Evolutionary conservation across 2,113 vertebrate species (phyloP), one percentile per base, ranked within the genome.

Genomic region (Ursus arctos): DNA sequence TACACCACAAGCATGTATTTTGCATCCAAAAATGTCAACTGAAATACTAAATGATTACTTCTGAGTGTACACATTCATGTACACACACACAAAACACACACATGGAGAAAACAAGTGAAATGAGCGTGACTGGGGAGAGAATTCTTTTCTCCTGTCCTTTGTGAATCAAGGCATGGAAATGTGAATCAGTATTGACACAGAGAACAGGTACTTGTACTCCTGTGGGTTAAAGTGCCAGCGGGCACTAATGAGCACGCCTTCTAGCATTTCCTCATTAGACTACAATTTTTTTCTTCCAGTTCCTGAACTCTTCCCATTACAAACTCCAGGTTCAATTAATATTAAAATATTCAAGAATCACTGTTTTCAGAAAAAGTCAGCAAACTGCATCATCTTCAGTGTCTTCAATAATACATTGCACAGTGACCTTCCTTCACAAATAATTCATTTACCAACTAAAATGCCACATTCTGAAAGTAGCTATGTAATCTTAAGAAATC

Each of bases 271-370:
- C 88, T 97, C 95, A 91, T 97, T 98, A 97, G 74, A 80, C 26
- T 84, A 36, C 63, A 53, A 40, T 72, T 88, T 26, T 59, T 74
- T 88, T 80, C 74, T 90, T 59, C 49, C 55, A 61, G 47, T 94
- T 81, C 96, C 92, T 95, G 69, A 95, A 91, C 51, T 65, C 24
- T 63, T 94, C 93, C 59, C 53, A 88, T 89, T 85, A 84, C 15
- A 93, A 87, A 92, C 5, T 94, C 81, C n/a, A 95, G n/a, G 33
- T 91, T 92, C 49, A 94, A 92, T 96, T 97, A 97, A 90, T 97
- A 94, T 95, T 97, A 97, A 97, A 96, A 96, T 97, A 98, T 97
- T 79, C 88, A 97, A 24, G 84, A 93, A 96, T 91, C 72, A 57
- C 69, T 81, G 43, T 97, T 95, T 90, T 77, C 80, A 72, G 93